Conservation (phyloP, 2,797 vertebrate genomes). For the Perodicticus potto region DNA sequence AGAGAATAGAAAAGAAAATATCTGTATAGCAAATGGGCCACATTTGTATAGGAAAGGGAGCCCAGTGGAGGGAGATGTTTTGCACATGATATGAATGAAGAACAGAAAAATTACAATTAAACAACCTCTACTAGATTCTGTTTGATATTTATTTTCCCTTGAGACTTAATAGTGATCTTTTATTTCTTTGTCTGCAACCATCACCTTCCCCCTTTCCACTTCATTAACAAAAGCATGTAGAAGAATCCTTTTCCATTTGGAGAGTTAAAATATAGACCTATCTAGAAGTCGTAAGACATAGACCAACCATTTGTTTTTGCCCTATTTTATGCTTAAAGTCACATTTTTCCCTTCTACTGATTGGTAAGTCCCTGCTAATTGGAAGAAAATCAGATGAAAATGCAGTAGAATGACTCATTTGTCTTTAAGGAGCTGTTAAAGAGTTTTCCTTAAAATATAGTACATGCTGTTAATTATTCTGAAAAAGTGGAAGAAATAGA, state of each 20-base stretch:
- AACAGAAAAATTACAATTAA: neutral
- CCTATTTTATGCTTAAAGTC: neutral
- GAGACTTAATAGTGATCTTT: neutral
- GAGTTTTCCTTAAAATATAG: neutral
- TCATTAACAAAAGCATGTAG: neutral
- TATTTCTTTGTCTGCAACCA: conserved; percentile 15
- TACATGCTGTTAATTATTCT: neutral
- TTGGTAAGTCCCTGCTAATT: neutral
- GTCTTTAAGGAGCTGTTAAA: neutral
- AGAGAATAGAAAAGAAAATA: conserved; percentile 49
- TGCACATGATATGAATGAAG: neutral
- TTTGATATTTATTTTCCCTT: neutral
- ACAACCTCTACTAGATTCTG: neutral
- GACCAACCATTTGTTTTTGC: neutral
- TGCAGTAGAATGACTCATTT: neutral
- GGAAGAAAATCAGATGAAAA: neutral
- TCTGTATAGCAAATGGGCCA: conserved; percentile 6
- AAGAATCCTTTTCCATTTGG: neutral
- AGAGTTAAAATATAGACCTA: neutral
- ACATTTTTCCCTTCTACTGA: neutral
- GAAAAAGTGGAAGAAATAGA: neutral
- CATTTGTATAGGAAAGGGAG: neutral
- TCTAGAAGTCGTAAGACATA: neutral
- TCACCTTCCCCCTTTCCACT: neutral
- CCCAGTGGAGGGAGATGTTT: neutral